Evolutionary conservation across 92 coral and sea anemone genomes (phyloP).

Genomic region (Chrysogorgia sp.): DNA sequence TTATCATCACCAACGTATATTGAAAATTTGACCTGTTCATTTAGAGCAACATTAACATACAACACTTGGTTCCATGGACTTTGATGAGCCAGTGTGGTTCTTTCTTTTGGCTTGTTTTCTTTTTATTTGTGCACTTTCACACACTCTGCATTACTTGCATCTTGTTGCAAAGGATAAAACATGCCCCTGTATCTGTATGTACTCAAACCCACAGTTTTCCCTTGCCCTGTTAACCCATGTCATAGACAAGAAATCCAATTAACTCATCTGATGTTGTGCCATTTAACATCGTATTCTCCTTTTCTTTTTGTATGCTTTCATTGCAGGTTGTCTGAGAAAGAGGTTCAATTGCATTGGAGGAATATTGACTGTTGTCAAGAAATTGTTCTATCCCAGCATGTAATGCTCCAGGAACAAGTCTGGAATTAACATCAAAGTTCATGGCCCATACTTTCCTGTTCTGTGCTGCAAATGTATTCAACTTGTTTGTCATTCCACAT

Average conservation of each 20-base stretch:
- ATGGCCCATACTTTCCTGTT: constrained; percentile 60
- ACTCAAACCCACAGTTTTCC: constrained; percentile 48
- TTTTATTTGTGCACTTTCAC: constrained; percentile 12
- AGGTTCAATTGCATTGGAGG: constrained; percentile 52
- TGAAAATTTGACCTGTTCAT: constrained; percentile 23
- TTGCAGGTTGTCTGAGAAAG: constrained; percentile 50
- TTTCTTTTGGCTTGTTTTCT: background rate
- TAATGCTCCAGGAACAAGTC: constrained; percentile 58
- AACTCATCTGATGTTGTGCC: constrained; percentile 17
- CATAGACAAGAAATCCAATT: constrained; percentile 36
- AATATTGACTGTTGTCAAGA: constrained; percentile 49
- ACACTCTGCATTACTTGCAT: constrained; percentile 30
- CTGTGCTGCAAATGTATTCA: background rate
- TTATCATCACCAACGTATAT: constrained; percentile 47
- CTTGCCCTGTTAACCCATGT: constrained; percentile 58
- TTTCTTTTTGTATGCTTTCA: constrained; percentile 23
- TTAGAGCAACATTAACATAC: constrained; percentile 37
- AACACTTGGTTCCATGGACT: constrained; percentile 44
- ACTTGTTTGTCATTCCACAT: no score
- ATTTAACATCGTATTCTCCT: constrained; percentile 31
- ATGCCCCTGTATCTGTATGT: no score
- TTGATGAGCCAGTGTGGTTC: constrained; percentile 44
- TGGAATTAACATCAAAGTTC: constrained; percentile 55
- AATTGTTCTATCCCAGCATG: constrained; percentile 61
- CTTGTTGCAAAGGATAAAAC: constrained; percentile 45